Evolutionary conservation across 92 coral and sea anemone genomes (phyloP), one percentile per base, ranked within the genome.

Genomic region (Scolanthus callimorphus): DNA sequence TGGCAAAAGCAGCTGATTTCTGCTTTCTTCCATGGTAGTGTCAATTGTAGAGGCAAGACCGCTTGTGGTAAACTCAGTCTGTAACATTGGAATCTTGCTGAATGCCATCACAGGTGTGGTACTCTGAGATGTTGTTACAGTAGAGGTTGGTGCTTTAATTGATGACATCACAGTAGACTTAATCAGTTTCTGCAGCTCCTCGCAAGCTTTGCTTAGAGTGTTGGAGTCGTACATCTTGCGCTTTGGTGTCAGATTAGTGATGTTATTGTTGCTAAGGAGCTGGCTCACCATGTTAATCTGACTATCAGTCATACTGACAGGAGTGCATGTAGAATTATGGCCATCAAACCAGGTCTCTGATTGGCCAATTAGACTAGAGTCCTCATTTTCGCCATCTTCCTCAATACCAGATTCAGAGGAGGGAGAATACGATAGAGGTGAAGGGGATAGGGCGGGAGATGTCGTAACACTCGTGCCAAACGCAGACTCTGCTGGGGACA

Each of bases 341-440:
- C 52, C 39, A 38, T 20, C 22, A 31, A 27, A 17, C 23, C 45
- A 49, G 9, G 67, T 12, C 21, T 69, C 65, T 44, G 69, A 22
- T 22, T 30, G 25, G 6, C 43, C 66, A 25, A 62, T 3, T 4
- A 53, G 20, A 15, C 56, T 46, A 15, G 25, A 34, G 23, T 76
- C 95, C 38, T 82, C 88, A 64, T 65, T 76, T 13, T 86, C 89
- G 47, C 80, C 65, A 27, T 70, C 86, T 62, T 85, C 92, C 62
- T 83, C 96, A 65, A 82, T 82, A 39, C 96, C 96, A 20, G 86
- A 78, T 50, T 87, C 96, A 29, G 89, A 82, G 21, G 88, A 87
- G 4, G 90, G 85, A 0, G 95, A 87, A 39, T 61, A 39, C 13
- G 67, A 66, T 1, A 74, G 58, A 17, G 85, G 88, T 25, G 95